A percentile compares a stretch with the other conserved stretches of the same genome.
phyloP scores from a whole-genome alignment of 2,113 vertebrate genomes.

The Corythaeola cristata region DNA sequence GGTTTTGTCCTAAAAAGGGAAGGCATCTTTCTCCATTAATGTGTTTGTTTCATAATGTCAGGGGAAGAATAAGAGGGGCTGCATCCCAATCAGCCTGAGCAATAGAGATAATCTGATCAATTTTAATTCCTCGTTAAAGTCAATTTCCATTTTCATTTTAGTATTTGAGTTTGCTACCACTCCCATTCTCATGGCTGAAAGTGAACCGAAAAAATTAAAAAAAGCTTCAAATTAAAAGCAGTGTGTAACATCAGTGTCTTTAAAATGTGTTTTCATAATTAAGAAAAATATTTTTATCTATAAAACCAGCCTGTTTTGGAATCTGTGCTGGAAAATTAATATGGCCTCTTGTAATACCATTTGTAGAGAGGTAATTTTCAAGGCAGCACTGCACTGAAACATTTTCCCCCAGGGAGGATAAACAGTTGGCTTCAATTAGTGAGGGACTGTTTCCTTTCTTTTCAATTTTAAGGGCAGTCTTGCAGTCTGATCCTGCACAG shows the following conservation, averaged over 20 bases:
- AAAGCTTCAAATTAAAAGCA: not conserved
- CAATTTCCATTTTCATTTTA: not conserved
- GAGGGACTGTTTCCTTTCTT: conserved; percentile 50
- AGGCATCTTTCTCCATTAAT: not conserved
- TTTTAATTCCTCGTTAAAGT: not conserved
- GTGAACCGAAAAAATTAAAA: not conserved
- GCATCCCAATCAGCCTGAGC: not conserved
- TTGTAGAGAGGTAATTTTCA: conserved; percentile 59
- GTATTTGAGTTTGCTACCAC: not conserved
- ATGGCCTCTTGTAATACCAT: conserved; percentile 40
- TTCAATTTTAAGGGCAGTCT: conserved; percentile 42
- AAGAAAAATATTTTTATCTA: conserved; percentile 39
- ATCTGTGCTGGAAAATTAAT: conserved; percentile 34
- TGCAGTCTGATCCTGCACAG: not conserved
- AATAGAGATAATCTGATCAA: not conserved
- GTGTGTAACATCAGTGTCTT: not conserved
- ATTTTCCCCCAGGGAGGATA: conserved; percentile 48
- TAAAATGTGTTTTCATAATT: conserved; percentile 45
- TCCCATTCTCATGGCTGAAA: not conserved
- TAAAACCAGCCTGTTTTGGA: conserved; percentile 31
- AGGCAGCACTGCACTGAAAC: conserved; percentile 44
- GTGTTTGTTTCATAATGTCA: not conserved
- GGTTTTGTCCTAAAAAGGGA: not conserved
- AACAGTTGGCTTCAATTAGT: conserved; percentile 66
- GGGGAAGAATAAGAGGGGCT: not conserved